Evolutionary conservation across 2,888 invertebrate species (phyloP).

Genomic region (Lacanobia wlatinum): DNA sequence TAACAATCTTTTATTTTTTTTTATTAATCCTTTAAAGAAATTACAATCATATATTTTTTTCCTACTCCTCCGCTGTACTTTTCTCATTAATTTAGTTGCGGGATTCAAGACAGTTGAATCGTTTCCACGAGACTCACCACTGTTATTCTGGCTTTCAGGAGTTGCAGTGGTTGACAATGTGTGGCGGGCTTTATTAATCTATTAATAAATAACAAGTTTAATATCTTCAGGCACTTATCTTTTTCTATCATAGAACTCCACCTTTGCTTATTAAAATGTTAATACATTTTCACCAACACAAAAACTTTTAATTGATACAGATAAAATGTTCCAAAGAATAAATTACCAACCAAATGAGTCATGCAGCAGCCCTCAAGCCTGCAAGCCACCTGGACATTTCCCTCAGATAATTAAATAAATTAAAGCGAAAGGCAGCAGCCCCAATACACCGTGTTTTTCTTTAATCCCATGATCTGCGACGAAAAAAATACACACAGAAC

Average conservation of each 20-base stretch:
- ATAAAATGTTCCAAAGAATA: not conserved
- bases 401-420: constrained; percentile 8
- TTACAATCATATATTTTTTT: too few relatives aligned
- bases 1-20: not conserved
- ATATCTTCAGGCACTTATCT: too few relatives aligned
- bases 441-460: constrained; percentile 25
- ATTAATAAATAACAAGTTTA: not conserved
- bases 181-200: not conserved
- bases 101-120: too few relatives aligned
- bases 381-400: constrained; percentile 11
- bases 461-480: constrained; percentile 14
- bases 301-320: not conserved
- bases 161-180: too few relatives aligned
- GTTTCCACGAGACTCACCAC: too few relatives aligned
- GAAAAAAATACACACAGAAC: constrained; percentile 28
- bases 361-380: not conserved
- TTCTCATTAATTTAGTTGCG: too few relatives aligned
- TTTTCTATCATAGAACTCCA: not conserved
- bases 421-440: constrained; percentile 20
- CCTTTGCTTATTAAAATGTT: not conserved
- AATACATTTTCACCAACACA: not conserved
- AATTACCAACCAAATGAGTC: not conserved
- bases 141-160: too few relatives aligned
- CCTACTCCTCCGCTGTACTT: too few relatives aligned
- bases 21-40: too few relatives aligned